These are phyloP conservation scores for Caenorhabditis imperialis DNA, from an alignment of 2,888 invertebrate species.

Conservation along the genomic window DNA sequence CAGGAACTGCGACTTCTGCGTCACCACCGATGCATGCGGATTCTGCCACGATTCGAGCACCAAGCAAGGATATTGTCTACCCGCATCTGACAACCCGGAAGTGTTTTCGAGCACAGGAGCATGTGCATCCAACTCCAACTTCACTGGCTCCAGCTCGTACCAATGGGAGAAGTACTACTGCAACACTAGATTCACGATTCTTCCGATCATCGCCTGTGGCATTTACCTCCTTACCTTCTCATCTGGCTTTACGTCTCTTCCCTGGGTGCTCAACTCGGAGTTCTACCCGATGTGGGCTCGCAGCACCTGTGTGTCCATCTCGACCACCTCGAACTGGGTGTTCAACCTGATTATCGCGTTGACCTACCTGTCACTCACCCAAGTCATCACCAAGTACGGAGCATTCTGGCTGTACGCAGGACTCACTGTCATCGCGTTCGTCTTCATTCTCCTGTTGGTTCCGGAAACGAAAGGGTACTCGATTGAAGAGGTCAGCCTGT, in stretches of 20 bases:
- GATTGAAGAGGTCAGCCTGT: slow-evolving; percentile 79
- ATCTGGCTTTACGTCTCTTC: slow-evolving; percentile 78
- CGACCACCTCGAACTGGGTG: slow-evolving; percentile 80
- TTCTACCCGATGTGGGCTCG: slow-evolving; percentile 82
- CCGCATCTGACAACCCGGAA: slow-evolving; percentile 31
- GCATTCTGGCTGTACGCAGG: slow-evolving; percentile 81
- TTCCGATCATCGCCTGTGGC: slow-evolving; percentile 74
- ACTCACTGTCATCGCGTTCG: slow-evolving; percentile 79
- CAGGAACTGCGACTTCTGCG: slow-evolving; percentile 80
- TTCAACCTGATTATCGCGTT: slow-evolving; percentile 81
- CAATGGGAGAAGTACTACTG: slow-evolving; percentile 52
- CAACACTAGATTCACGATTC: slow-evolving; percentile 78
- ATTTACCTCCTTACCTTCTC: slow-evolving; percentile 69
- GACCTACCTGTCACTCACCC: slow-evolving; percentile 79
- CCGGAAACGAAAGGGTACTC: slow-evolving; percentile 81
- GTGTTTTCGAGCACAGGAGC: slow-evolving; percentile 35
- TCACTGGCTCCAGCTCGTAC: slow-evolving; percentile 9
- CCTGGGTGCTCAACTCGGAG: slow-evolving; percentile 82
- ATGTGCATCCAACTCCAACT: slow-evolving; percentile 7
- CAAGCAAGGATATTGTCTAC: slow-evolving; percentile 45
- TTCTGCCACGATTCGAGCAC: slow-evolving; percentile 64
- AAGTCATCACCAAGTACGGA: slow-evolving; percentile 62
- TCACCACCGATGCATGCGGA: slow-evolving; percentile 79
- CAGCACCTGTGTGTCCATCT: slow-evolving; percentile 79
- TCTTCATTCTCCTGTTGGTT: slow-evolving; percentile 79